Evolutionary conservation across 2,797 vertebrate genomes (phyloP), one percentile per base, ranked within the genome.

Genomic region (Sylvia borin): DNA sequence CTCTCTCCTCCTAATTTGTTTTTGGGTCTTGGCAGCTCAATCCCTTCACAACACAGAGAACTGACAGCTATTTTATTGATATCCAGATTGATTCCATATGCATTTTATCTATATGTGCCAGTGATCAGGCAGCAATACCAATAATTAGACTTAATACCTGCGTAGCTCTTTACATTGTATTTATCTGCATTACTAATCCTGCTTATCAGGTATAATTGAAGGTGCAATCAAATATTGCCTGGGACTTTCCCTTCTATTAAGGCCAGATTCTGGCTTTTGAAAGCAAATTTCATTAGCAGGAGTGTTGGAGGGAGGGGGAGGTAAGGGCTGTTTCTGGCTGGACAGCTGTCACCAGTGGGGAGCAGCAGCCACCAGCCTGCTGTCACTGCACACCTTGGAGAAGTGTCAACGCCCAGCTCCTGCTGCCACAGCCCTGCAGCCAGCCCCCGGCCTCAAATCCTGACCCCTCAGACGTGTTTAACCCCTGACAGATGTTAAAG

Each of bases 401-500:
- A 61, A 50, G 14, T 57, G 75, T 24, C 29, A 26, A 10, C 1
- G 5, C 55, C 66, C 66, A 42, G 32, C 58, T 74, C n/a, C 78
- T 36, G 42, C 68, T 53, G 47, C 64, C 64, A 31, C 45, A 7
- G 16, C n/a, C 45, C 57, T 75, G 67, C 64, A 47, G 61, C 9
- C 64, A 47, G 61, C 9, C 26, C 16, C 22, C 43, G 50, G 27
- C 26, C 58, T 67, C 67, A 38, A 47, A 43, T 47, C 34, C 43
- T 27, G 10, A 24, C 8, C 38, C 29, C 54, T 57, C 43, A 22
- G 85, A 2, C 17, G 22, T 17, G 8, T 31, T 74, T 55, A 80
- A 62, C 8, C 25, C 57, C 36, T 54, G 31, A 7, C 32, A 34
- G 48, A 6, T 0, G 0, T 47, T 10, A 27, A 54, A 57, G 6